Evolutionary conservation across 2,797 vertebrate genomes (phyloP), one percentile per base, ranked within the genome.

Genomic region (Rhincodon typus): DNA sequence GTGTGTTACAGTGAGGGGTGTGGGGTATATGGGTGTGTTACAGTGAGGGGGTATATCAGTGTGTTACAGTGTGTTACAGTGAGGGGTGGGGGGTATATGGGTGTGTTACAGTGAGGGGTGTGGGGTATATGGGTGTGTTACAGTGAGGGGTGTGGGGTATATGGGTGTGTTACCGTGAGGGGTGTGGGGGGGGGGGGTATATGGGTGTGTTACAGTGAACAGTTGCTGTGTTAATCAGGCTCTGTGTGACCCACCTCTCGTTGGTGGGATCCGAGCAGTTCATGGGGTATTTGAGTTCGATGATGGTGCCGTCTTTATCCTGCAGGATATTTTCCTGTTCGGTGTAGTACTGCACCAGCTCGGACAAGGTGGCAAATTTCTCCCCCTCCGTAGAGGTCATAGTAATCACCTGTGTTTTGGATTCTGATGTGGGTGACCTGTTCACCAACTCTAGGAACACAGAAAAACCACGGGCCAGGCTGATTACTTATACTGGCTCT

Each of bases 311-410:
- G 0, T 99, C 99, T 0, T 97, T 98, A 97, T 99, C 99, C 97
- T 99, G 99, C 74, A 99, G 98, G 0, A 98, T 98, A 6, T 98
- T 98, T 0, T 98, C 98, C 90, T 99, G 98, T 13, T 98, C 98
- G 0, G 98, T 99, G 97, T 99, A 99, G 97, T 98, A 99, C 0
- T 99, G 99, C 97, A 99, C 99, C 96, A 99, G 97, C 96, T 99
- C 99, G 0, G 99, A 98, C 96, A 99, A 97, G 0, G 99, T 99
- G 34, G 99, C 99, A 46, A 99, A 79, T 10, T 79, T 79, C 34
- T 79, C 77, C 1, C 77, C 77, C 0, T 13, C 77, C 77, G 8
- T 79, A 79, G 7, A 79, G 77, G 34, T 79, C 77, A 6, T 79
- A 79, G 77, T 79, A 79, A 17, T 79, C 77, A 0, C 99, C 99